Percentiles rank a stretch among this genome's conserved stretches.
Conservation (phyloP, 2,888 invertebrate genomes). For the Siphlonurus alternatus region DNA sequence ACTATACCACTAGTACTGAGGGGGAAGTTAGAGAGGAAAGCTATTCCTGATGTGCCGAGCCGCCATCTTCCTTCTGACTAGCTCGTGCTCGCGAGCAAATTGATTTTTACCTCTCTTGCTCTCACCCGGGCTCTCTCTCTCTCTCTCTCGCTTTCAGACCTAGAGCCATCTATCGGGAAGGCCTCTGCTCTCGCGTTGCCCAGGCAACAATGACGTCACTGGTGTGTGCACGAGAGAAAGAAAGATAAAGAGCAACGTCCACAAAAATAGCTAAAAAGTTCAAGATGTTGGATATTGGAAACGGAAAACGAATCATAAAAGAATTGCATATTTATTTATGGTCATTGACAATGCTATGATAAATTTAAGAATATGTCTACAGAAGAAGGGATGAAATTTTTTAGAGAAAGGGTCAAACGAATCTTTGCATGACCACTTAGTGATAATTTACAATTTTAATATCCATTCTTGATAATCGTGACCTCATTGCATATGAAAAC, state of each 20-base stretch:
- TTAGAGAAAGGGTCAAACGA: background rate
- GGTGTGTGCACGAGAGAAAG: background rate
- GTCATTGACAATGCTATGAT: background rate
- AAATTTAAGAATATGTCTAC: background rate
- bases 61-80: background rate
- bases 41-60: background rate
- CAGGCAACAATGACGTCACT: background rate
- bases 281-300: background rate
- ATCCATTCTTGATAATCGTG: background rate
- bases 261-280: background rate
- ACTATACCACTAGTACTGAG: background rate
- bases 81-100: background rate
- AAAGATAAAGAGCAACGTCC: background rate
- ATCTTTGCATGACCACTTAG: background rate
- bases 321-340: background rate
- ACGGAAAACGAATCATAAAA: background rate
- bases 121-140: background rate
- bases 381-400: background rate
- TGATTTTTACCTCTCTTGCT: slow-evolving; percentile 1
- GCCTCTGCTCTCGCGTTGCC: background rate
- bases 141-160: background rate
- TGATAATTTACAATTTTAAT: background rate
- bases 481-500: background rate
- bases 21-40: background rate
- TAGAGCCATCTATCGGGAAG: background rate